A percentile compares a stretch with the other conserved stretches of the same genome.
These are phyloP conservation scores for Corythornis madagascariensis DNA, from an alignment of 2,113 vertebrate genomes.

Conservation along the genomic window DNA sequence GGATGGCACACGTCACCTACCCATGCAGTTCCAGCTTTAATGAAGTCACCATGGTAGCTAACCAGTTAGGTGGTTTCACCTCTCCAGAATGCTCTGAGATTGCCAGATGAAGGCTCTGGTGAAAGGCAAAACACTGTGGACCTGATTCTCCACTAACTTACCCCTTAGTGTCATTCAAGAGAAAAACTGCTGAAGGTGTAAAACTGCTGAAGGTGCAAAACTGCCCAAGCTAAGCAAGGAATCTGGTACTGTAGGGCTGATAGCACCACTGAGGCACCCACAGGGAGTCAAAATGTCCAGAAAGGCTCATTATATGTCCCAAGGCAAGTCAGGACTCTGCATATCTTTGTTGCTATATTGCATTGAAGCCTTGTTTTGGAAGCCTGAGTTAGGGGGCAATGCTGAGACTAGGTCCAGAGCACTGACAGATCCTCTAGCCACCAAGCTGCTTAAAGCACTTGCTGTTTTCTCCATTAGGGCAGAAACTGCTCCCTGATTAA, in stretches of 20 bases:
- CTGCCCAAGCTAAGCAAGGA: background rate
- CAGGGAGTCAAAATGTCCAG: background rate
- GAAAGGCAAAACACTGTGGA: background rate
- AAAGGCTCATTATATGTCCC: background rate
- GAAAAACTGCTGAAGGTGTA: background rate
- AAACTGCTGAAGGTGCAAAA: background rate
- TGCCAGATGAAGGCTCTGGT: conserved; percentile 3
- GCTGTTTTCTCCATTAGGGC: conserved; percentile 59
- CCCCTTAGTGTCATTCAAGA: background rate
- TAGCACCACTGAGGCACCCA: background rate
- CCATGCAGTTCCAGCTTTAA: background rate
- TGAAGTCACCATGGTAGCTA: background rate
- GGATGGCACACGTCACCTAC: background rate
- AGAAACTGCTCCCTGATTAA: conserved; percentile 47
- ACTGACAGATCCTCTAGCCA: background rate
- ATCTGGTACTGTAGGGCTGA: background rate
- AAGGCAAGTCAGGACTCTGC: background rate
- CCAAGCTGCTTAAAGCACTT: background rate
- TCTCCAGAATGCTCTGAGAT: conserved; percentile 40
- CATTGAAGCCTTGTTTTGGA: background rate
- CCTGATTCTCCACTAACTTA: background rate
- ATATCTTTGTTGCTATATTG: background rate
- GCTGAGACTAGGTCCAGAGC: background rate
- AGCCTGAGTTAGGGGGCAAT: background rate
- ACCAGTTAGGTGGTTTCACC: conserved; percentile 28